Conservation (phyloP, 1,140 invertebrate species). For the Manduca sexta region DNA sequence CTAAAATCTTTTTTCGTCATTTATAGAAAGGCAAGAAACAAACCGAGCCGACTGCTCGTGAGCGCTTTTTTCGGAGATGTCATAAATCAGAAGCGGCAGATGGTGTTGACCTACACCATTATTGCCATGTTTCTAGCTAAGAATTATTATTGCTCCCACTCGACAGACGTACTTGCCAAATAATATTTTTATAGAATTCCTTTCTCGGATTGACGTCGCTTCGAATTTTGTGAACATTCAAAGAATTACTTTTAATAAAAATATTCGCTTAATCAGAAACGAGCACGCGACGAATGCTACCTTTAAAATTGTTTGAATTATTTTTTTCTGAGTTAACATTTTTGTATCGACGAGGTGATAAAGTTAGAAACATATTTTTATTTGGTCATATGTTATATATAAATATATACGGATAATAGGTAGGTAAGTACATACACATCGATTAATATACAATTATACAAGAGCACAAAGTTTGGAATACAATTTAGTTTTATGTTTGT, state of each 20-base stretch:
- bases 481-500: no score
- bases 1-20: constrained; percentile 47
- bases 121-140: constrained; percentile 52
- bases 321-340: no score
- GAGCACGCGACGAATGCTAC: not conserved
- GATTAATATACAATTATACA: no score
- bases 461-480: no score
- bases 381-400: no score
- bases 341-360: no score
- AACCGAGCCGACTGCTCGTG: constrained; percentile 26
- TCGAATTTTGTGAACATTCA: constrained; percentile 1
- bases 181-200: constrained; percentile 32
- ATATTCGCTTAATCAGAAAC: constrained; percentile 1
- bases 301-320: no score
- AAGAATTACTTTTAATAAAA: constrained; percentile 4
- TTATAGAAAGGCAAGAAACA: constrained; percentile 35
- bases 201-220: constrained; percentile 8
- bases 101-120: constrained; percentile 57
- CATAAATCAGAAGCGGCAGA: constrained; percentile 60
- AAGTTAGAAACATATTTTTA: no score
- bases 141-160: constrained; percentile 45
- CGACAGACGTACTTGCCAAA: constrained; percentile 25
- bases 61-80: constrained; percentile 39
- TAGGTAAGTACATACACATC: no score
- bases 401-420: no score